A percentile compares a stretch with the other conserved stretches of the same genome.
phyloP scores from a whole-genome alignment of 2,888 invertebrate genomes.

The Eudasyphora cyanicolor region DNA sequence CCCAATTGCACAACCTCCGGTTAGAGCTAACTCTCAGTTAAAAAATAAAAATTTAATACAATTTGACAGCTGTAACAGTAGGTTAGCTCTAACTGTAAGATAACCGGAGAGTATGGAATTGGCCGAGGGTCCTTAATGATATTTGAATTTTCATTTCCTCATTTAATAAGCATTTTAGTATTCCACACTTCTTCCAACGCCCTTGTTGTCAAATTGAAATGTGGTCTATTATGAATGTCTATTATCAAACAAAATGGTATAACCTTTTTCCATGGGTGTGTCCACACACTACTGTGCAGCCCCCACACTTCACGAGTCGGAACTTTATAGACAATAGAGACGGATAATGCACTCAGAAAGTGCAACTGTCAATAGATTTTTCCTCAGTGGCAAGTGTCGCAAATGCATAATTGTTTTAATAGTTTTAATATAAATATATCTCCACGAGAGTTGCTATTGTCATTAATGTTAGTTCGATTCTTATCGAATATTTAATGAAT shows the following conservation, averaged over 20 bases:
- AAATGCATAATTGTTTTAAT: conserved; percentile 31
- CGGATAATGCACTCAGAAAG: neutral
- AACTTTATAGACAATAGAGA: neutral
- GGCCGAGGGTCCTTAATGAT: too few relatives aligned
- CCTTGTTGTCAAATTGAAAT: too few relatives aligned
- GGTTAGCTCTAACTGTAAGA: too few relatives aligned
- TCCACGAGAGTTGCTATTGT: conserved; percentile 9
- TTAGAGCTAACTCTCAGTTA: too few relatives aligned
- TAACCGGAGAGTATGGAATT: too few relatives aligned
- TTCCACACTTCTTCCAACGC: too few relatives aligned
- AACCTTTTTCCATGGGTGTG: neutral
- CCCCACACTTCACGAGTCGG: neutral
- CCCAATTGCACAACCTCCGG: too few relatives aligned
- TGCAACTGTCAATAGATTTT: neutral
- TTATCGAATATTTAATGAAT: neutral
- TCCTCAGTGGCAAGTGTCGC: conserved; percentile 22
- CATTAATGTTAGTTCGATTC: neutral
- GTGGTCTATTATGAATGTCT: too few relatives aligned
- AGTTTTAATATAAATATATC: conserved; percentile 13
- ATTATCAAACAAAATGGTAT: neutral
- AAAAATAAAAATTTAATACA: too few relatives aligned
- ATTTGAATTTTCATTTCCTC: too few relatives aligned
- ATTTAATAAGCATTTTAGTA: too few relatives aligned
- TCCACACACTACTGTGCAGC: neutral
- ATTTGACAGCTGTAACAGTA: too few relatives aligned